Evolutionary conservation across 2,113 vertebrate species (phyloP), one percentile per base, ranked within the genome.

Genomic region (Heteronetta atricapilla): DNA sequence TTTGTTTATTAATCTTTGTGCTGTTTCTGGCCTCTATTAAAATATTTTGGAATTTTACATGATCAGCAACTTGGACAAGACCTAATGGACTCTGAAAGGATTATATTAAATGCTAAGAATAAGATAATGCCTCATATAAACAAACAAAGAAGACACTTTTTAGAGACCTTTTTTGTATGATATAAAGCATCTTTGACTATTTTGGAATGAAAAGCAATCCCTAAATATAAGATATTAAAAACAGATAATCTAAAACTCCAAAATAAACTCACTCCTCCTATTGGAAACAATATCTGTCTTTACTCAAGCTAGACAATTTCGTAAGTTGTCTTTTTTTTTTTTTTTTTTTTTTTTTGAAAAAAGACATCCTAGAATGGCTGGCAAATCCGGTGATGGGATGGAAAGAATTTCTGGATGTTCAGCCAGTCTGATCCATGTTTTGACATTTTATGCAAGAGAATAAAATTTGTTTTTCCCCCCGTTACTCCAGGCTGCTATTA

Each of bases 391-490:
- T 34, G 52, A 94, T 91, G 4, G 9, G 55, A 73, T 75, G 96
- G 95, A 96, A 96, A 95, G 91, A 96, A 95, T 96, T 95, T 96
- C 76, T 95, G 95, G 85, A 90, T 94, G 88, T 94, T 96, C 94
- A 93, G 93, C 92, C 96, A 96, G 62, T 90, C 68, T 95, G 60
- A 91, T 91, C 79, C 82, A 90, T 69, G 26, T 78, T 96, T 91
- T 95, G 87, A 94, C 63, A 56, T 95, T 95, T 94, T 78, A 60
- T 88, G 42, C 59, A 44, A 77, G 76, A 31, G 38, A 94, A 96
- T 83, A 88, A 95, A 91, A 94, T 11, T 60, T 58, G 6, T 5
- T 94, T 88, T 77, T 11, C 33, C 85, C 87, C 79, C 76, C 40
- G 59, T 91, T 73, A 76, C 78, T 89, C 33, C 55, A 63, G 78